phyloP scores from a whole-genome alignment of 1,140 invertebrate genomes.

The Triops cancriformis region DNA sequence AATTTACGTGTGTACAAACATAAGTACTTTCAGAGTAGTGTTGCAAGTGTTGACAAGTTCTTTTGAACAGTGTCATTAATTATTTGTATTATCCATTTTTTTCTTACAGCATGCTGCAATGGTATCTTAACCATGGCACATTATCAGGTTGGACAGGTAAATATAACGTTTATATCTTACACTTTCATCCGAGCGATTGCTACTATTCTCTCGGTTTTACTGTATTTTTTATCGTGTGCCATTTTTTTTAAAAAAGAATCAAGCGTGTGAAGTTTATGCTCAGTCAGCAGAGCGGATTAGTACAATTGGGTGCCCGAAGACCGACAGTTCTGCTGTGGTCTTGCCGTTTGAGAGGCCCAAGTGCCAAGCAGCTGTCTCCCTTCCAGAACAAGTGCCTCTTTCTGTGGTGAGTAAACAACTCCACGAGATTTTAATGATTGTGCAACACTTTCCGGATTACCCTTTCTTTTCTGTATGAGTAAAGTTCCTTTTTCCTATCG shows the following conservation, averaged over 20 bases:
- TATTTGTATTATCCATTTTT: not conserved
- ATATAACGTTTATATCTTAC: not conserved
- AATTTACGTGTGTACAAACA: not conserved
- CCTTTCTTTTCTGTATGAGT: too few relatives aligned
- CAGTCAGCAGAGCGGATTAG: not conserved
- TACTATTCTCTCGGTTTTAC: not conserved
- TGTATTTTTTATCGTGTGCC: not conserved
- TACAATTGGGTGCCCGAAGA: conserved; percentile 5
- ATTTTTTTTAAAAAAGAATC: not conserved
- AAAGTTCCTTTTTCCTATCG: too few relatives aligned
- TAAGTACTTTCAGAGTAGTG: not conserved
- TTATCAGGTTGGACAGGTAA: conserved; percentile 10
- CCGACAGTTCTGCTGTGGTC: conserved; percentile 12
- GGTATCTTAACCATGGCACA: conserved; percentile 9
- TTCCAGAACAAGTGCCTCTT: conserved; percentile 13
- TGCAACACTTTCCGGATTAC: too few relatives aligned
- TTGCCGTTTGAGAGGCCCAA: conserved; percentile 8
- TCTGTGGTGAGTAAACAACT: not conserved
- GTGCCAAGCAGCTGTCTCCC: conserved; percentile 11
- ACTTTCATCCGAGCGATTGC: too few relatives aligned
- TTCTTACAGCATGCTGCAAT: not conserved
- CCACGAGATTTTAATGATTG: too few relatives aligned
- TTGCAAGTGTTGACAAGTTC: not conserved
- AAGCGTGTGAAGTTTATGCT: not conserved
- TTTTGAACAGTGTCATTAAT: not conserved